A percentile compares a stretch with the other conserved stretches of the same genome.
These are phyloP conservation scores for Xestoiulus laeticollis DNA, from an alignment of 2,888 invertebrate genomes.

Conservation along the genomic window DNA sequence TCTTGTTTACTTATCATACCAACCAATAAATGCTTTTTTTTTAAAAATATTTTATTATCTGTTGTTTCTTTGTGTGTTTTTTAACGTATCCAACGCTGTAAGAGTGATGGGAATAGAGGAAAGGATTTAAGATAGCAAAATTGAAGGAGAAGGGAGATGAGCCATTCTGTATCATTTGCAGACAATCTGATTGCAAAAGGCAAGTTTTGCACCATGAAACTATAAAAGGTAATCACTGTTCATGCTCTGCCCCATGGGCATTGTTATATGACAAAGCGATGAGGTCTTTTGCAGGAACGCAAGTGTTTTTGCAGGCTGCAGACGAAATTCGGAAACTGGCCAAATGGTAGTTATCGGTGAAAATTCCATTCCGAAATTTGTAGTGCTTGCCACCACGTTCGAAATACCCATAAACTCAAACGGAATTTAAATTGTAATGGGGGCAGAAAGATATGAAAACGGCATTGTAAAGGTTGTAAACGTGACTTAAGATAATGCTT, in stretches of 20 bases:
- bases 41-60: neutral
- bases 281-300: neutral
- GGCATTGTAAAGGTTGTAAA: neutral
- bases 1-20: neutral
- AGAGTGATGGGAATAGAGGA: neutral
- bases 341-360: neutral
- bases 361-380: neutral
- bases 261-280: neutral
- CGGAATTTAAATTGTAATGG: neutral
- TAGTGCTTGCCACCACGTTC: neutral
- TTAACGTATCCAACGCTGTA: neutral
- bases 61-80: neutral
- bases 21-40: neutral
- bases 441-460: neutral
- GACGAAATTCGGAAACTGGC: neutral
- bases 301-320: neutral
- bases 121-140: neutral
- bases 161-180: neutral
- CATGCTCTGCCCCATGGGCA: neutral
- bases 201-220: neutral
- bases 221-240: neutral
- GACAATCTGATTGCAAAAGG: constrained; percentile 15
- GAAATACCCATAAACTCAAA: no score
- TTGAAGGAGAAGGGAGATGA: neutral
- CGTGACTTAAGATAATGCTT: neutral